Evolutionary conservation across 2,888 invertebrate genomes (phyloP).

Genomic region (Oeneis ivallda): DNA sequence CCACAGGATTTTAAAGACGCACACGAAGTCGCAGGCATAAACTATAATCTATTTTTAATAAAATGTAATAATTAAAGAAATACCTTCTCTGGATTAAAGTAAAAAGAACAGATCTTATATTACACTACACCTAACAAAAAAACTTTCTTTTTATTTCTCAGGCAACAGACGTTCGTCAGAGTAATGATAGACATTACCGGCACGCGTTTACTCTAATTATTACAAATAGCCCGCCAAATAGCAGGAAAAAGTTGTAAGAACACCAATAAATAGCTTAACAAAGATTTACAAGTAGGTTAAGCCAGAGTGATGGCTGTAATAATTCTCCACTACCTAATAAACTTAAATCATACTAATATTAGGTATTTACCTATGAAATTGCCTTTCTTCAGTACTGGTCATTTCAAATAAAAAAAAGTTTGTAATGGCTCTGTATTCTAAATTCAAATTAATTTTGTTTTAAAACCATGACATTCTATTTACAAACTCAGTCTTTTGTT

Average conservation of each 20-base stretch:
- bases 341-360: too few species aligned
- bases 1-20: too few species aligned
- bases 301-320: conserved; percentile 3
- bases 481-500: too few species aligned
- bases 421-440: too few species aligned
- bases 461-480: too few species aligned
- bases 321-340: not conserved
- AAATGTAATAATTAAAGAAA: too few species aligned
- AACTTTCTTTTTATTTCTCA: conserved; percentile 16
- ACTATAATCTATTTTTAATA: too few species aligned
- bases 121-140: not conserved
- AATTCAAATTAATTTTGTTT: too few species aligned
- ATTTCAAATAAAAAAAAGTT: too few species aligned
- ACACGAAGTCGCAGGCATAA: too few species aligned
- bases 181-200: conserved; percentile 39
- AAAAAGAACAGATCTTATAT: not conserved
- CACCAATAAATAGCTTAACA: conserved; percentile 18
- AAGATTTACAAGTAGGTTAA: conserved; percentile 30
- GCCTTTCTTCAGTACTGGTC: too few species aligned
- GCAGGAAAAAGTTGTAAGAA: conserved; percentile 13
- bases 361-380: too few species aligned
- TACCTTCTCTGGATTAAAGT: not conserved
- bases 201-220: conserved; percentile 39
- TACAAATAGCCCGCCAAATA: conserved; percentile 35
- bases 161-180: conserved; percentile 25